Evolutionary conservation across 1,140 invertebrate genomes (phyloP).

Genomic region (Caerostris extrusa): DNA sequence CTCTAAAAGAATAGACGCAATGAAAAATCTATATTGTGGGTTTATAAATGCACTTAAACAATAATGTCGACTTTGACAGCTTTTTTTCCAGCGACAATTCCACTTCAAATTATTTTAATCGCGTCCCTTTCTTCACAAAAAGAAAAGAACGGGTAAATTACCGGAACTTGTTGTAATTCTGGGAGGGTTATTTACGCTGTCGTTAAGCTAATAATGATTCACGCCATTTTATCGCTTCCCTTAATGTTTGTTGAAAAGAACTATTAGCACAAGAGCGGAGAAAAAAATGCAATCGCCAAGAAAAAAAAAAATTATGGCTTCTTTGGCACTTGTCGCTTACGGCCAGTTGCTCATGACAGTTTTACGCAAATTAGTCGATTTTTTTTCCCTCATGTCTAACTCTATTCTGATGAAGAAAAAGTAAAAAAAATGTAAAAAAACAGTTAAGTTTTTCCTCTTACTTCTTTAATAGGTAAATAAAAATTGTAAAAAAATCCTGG

Average conservation of each 20-base stretch:
- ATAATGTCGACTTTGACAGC: slow-evolving; percentile 54
- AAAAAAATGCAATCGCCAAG: not conserved
- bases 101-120: slow-evolving; percentile 54
- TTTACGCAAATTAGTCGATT: slow-evolving; percentile 69
- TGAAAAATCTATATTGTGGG: not conserved
- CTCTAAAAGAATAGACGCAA: not conserved
- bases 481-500: slow-evolving; percentile 23
- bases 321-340: slow-evolving; percentile 71
- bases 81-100: slow-evolving; percentile 9
- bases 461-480: slow-evolving; percentile 53
- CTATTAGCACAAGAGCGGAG: slow-evolving; percentile 46
- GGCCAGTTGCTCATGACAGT: slow-evolving; percentile 60
- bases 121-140: slow-evolving; percentile 2
- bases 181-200: slow-evolving; percentile 60
- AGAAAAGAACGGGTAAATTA: slow-evolving; percentile 55
- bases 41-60: slow-evolving; percentile 33
- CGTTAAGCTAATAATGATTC: slow-evolving; percentile 73
- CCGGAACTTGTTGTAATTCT: slow-evolving; percentile 61
- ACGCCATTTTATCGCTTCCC: slow-evolving; percentile 63
- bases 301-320: slow-evolving; percentile 43
- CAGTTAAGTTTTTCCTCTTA: not conserved
- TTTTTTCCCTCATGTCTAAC: slow-evolving; percentile 28
- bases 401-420: slow-evolving; percentile 1
- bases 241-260: slow-evolving; percentile 71
- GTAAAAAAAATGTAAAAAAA: not conserved